phyloP scores from a whole-genome alignment of 2,888 invertebrate genomes.

The Therioaphis trifolii region DNA sequence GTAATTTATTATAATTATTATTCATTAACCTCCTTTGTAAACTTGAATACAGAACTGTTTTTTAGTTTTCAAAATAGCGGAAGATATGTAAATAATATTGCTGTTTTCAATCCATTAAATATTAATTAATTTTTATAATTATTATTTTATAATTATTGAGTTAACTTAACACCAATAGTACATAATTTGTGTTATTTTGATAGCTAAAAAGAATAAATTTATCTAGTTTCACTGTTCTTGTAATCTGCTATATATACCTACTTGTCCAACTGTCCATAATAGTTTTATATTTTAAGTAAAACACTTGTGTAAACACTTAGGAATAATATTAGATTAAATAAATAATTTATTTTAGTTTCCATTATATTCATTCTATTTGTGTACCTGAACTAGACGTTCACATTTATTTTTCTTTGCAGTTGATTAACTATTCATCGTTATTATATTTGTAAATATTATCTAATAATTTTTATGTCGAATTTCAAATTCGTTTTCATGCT shows the following conservation, averaged over 20 bases:
- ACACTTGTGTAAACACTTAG: neutral
- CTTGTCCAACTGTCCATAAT: too few relatives aligned
- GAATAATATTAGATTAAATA: neutral
- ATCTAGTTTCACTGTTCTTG: neutral
- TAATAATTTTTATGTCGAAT: neutral
- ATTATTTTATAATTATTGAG: too few relatives aligned
- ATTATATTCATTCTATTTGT: neutral
- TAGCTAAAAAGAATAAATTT: too few relatives aligned
- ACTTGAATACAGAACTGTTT: too few relatives aligned
- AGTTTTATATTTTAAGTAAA: neutral
- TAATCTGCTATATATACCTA: neutral
- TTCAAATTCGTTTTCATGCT: neutral
- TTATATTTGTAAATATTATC: conserved; percentile 9
- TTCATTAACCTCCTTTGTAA: too few relatives aligned
- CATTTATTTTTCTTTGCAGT: neutral
- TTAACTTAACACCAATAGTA: too few relatives aligned
- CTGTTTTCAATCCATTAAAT: too few relatives aligned
- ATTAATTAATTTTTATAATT: too few relatives aligned
- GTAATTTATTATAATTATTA: too few relatives aligned
- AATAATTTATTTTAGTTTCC: neutral
- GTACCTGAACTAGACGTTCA: neutral
- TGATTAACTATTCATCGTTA: neutral
- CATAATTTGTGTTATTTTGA: too few relatives aligned
- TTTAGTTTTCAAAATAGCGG: too few relatives aligned
- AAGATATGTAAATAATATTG: too few relatives aligned